A percentile compares a stretch with the other conserved stretches of the same genome.
phyloP scores from a whole-genome alignment of 92 coral and sea anemone genomes.

The Parazoanthus darwini region DNA sequence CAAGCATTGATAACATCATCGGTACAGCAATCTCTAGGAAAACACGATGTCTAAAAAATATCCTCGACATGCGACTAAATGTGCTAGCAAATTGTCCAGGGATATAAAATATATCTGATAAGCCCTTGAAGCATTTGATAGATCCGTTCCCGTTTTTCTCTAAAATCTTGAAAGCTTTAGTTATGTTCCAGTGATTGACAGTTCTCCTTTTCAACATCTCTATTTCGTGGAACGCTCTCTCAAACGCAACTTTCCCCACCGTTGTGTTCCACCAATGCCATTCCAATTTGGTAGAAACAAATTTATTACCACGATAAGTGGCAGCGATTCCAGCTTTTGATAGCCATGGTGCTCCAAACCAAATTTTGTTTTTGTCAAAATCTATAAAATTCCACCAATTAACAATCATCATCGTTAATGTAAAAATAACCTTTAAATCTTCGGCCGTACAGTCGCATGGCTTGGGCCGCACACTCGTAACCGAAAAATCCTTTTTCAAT shows the following conservation, averaged over 20 bases:
- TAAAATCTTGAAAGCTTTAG: constrained; percentile 20
- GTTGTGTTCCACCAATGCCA: constrained; percentile 92
- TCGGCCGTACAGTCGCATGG: constrained; percentile 32
- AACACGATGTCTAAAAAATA: constrained; percentile 36
- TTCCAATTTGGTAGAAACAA: background rate
- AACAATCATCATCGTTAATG: constrained; percentile 57
- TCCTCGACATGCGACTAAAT: constrained; percentile 23
- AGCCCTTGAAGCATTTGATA: constrained; percentile 31
- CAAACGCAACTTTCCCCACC: constrained; percentile 66
- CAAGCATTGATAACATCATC: constrained; percentile 43
- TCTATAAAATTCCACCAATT: constrained; percentile 57
- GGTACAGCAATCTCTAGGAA: constrained; percentile 55
- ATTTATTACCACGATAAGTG: constrained; percentile 5
- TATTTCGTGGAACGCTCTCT: constrained; percentile 72
- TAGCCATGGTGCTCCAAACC: constrained; percentile 43
- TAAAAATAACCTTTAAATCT: constrained; percentile 43
- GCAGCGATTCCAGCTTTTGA: background rate
- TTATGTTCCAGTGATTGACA: constrained; percentile 10
- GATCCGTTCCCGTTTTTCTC: constrained; percentile 26
- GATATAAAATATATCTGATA: constrained; percentile 41
- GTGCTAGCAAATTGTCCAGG: constrained; percentile 13
- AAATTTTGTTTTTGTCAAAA: constrained; percentile 37
- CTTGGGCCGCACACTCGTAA: constrained; percentile 38
- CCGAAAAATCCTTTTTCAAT: constrained; percentile 30
- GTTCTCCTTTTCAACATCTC: constrained; percentile 49